Evolutionary conservation across 1,140 invertebrate genomes (phyloP), one percentile per base, ranked within the genome.

Genomic region (Drosophila pseudoobscura): DNA sequence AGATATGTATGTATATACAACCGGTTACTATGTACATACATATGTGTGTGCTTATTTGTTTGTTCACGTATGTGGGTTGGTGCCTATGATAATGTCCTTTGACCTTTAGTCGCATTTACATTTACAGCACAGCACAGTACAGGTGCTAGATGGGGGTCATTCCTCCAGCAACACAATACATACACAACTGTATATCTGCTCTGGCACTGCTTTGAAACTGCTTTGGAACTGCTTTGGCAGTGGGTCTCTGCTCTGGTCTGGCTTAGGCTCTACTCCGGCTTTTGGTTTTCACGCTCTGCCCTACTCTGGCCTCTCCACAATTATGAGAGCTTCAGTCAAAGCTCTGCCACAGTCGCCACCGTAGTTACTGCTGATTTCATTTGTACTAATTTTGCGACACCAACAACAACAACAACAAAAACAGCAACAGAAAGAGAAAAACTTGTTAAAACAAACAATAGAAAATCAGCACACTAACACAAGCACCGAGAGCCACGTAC

Each of bases 51-150:
- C 4, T 26, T 26, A 4, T 46, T 57, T 39, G 43, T 26, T 17
- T 43, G 35, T 47, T 69, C 57, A 20, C 45, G 11, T 52, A 9
- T 41, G 53, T 56, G 54, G 29, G 15, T 17, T 6, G 29, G 29
- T 43, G 35, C 17, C 11, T 43, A 20, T 59, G 62, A 51, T 63
- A 80, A 79, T 80, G 82, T 87, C 71, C 75, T 78, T 71, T 82
- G 82, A 85, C 78, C 78, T 80, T 78, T 88, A 82, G 82, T 74
- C 61, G 62, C 66, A 47, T 47, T 61, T 69, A 47, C 41, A n/a
- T 41, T 41, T 41, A 9, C 50, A 39, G 52, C 26, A 15, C 24
- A 22, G 52, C 26, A 15, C 24, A 24, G 26, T 31, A 71, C 69
- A 72, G 69, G 57, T 75, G 71, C 79, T 49, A 44, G 31, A 8